These are phyloP conservation scores for Ophraella communa DNA, from an alignment of 2,888 invertebrate genomes.

Conservation along the genomic window DNA sequence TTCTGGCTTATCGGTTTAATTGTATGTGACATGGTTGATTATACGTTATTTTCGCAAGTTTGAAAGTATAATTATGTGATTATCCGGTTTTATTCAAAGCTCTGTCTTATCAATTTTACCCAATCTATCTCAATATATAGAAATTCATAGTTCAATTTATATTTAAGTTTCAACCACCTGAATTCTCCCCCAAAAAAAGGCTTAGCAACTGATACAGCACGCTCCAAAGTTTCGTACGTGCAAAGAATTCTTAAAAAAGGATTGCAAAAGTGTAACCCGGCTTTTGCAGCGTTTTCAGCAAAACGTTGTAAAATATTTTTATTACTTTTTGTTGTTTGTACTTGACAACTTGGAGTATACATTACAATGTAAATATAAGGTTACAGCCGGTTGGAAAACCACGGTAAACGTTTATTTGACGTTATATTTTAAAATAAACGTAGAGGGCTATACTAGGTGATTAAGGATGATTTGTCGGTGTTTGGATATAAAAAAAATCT, in stretches of 20 bases:
- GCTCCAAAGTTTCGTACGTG: slow-evolving; percentile 26
- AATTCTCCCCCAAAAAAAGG: slow-evolving; percentile 9
- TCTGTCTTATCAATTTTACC: slow-evolving; percentile 13
- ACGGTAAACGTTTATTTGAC: background rate
- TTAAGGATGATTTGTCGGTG: no score
- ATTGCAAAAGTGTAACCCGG: slow-evolving; percentile 11
- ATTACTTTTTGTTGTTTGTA: slow-evolving; percentile 15
- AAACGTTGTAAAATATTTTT: slow-evolving; percentile 12
- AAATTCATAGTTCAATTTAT: slow-evolving; percentile 30
- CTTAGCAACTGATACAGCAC: slow-evolving; percentile 32
- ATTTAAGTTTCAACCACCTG: slow-evolving; percentile 23
- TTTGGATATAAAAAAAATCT: no score
- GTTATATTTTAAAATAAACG: no score
- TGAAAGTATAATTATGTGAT: no score
- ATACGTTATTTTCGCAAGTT: no score
- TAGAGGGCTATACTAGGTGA: no score
- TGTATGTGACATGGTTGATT: no score
- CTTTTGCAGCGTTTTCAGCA: slow-evolving; percentile 10
- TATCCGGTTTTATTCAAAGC: slow-evolving; percentile 3
- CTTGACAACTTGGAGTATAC: slow-evolving; percentile 11
- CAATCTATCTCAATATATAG: slow-evolving; percentile 13
- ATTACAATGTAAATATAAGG: background rate
- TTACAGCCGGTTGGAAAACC: background rate
- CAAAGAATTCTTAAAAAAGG: slow-evolving; percentile 15
- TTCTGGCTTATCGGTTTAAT: no score